Evolutionary conservation across 2,888 invertebrate genomes (phyloP).

Genomic region (Zaprionus lineosus): DNA sequence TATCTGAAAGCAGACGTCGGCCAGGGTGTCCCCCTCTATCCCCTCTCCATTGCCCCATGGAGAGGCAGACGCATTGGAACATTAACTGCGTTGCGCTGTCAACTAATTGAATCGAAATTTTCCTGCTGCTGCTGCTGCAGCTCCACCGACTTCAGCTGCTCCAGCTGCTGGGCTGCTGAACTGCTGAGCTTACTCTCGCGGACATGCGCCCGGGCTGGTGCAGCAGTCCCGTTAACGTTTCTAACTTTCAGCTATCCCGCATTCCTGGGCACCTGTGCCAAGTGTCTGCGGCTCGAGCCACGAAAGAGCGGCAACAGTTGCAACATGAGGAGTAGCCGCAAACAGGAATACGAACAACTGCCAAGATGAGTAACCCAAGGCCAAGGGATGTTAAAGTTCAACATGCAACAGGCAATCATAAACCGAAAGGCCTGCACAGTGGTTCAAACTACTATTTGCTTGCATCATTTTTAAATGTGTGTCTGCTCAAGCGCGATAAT

Average conservation of each 20-base stretch:
- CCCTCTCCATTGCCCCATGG: too few species aligned
- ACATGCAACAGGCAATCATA: constrained; percentile 64
- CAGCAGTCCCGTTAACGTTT: constrained; percentile 11
- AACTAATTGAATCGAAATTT: constrained; percentile 51
- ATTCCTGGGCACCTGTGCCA: constrained; percentile 66
- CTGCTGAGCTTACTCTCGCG: constrained; percentile 1
- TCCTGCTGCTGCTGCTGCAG: too few species aligned
- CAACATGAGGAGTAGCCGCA: constrained; percentile 6
- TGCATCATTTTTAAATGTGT: too few species aligned
- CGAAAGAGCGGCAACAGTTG: constrained; percentile 55
- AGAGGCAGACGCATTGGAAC: constrained; percentile 29
- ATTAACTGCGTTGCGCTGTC: constrained; percentile 1
- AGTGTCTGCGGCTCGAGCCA: constrained; percentile 67
- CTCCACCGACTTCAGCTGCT: constrained; percentile 22
- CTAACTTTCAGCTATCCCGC: constrained; percentile 1
- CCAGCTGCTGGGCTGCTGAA: too few species aligned
- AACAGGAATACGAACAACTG: background rate
- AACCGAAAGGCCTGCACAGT: constrained; percentile 27
- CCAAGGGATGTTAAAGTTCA: constrained; percentile 37
- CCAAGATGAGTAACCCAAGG: constrained; percentile 3
- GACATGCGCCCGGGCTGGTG: constrained; percentile 22
- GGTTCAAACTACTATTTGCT: background rate
- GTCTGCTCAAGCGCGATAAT: too few species aligned
- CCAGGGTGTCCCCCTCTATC: too few species aligned
- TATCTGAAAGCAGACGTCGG: background rate